Conservation (phyloP, 2,888 invertebrate genomes). For the Kuschelorhynchus macadamiae region DNA sequence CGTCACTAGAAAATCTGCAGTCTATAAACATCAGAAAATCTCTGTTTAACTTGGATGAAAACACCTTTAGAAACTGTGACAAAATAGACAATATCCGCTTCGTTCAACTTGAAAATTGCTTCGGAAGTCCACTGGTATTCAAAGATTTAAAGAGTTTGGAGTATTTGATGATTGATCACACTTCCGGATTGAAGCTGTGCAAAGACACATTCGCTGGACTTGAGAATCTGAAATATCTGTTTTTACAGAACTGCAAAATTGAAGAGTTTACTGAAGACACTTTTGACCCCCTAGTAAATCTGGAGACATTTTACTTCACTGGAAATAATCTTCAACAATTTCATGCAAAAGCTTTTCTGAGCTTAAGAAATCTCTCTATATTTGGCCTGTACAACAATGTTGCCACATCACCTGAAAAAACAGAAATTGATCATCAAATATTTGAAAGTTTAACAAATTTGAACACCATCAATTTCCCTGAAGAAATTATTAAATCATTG, state of each 20-base stretch:
- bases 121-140: background rate
- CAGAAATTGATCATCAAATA: slow-evolving; percentile 6
- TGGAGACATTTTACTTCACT: slow-evolving; percentile 14
- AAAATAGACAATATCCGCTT: slow-evolving; percentile 4
- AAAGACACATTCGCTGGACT: slow-evolving; percentile 6
- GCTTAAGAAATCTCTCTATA: slow-evolving; percentile 3
- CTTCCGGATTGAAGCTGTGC: background rate
- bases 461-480: slow-evolving; percentile 22
- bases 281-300: background rate
- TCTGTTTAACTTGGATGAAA: slow-evolving; percentile 3
- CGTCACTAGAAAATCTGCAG: slow-evolving; percentile 1
- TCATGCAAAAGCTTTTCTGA: background rate
- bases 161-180: slow-evolving; percentile 14
- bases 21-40: slow-evolving; percentile 7
- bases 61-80: slow-evolving; percentile 14
- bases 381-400: slow-evolving; percentile 14
- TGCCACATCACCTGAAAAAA: background rate
- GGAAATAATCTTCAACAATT: slow-evolving; percentile 8
- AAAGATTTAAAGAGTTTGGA: slow-evolving; percentile 8
- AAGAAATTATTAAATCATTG: slow-evolving; percentile 13
- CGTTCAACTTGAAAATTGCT: slow-evolving; percentile 6
- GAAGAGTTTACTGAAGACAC: slow-evolving; percentile 2
- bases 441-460: slow-evolving; percentile 9
- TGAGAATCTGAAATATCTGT: slow-evolving; percentile 9
- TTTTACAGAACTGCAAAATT: slow-evolving; percentile 14